These are phyloP conservation scores for Tenthredo livida DNA, from an alignment of 2,888 invertebrate species.

Conservation along the genomic window DNA sequence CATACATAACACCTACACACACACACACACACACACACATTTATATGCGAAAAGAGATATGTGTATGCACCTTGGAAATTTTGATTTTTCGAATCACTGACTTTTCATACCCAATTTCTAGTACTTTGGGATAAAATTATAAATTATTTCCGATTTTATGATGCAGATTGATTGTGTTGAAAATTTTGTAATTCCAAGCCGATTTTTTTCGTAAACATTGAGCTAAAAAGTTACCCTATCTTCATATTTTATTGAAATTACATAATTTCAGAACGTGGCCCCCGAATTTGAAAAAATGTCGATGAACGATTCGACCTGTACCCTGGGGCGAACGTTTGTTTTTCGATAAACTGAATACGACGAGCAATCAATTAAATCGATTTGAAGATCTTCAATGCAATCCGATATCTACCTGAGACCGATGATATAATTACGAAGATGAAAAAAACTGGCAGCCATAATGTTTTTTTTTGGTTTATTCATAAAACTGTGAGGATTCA, in stretches of 20 bases:
- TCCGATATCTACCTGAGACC: background rate
- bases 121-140: background rate
- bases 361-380: no score
- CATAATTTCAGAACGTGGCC: no score
- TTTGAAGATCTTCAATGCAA: no score
- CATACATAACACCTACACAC: background rate
- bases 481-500: background rate
- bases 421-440: background rate
- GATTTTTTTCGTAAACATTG: no score
- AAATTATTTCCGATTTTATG: background rate
- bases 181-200: no score
- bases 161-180: background rate
- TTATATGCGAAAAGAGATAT: background rate
- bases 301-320: no score
- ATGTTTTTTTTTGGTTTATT: background rate
- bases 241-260: no score
- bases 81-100: background rate
- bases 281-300: no score
- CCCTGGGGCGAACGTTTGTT: no score
- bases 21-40: background rate
- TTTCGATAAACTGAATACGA: no score
- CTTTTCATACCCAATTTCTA: background rate
- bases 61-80: background rate
- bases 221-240: no score
- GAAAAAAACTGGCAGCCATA: background rate